A percentile compares a stretch with the other conserved stretches of the same genome.
Conservation (phyloP, 2,888 invertebrate species). For the Eutolmus rufibarbis region DNA sequence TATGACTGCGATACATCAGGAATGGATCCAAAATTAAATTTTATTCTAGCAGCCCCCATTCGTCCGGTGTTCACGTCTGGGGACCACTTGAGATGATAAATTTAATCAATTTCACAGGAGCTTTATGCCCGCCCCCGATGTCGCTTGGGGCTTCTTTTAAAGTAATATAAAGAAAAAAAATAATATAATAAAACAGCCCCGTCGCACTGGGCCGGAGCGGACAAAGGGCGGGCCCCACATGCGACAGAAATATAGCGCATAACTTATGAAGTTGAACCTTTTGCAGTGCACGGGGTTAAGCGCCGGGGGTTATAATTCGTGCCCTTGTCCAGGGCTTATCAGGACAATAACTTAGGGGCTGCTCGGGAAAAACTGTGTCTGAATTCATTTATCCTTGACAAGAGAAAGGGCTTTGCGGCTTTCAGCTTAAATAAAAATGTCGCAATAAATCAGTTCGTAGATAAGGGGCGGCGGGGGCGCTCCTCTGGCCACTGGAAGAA, state of each 20-base stretch:
- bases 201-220: not conserved
- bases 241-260: conserved; percentile 19
- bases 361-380: conserved; percentile 6
- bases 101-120: conserved; percentile 11
- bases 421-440: conserved; percentile 45
- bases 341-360: conserved; percentile 18
- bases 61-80: not conserved
- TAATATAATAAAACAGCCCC: not conserved
- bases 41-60: not conserved
- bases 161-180: not conserved
- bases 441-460: conserved; percentile 44
- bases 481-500: not conserved
- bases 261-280: not conserved
- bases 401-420: conserved; percentile 42
- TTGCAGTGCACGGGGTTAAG: conserved; percentile 7
- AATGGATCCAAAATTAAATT: not conserved
- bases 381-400: conserved; percentile 27
- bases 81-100: conserved; percentile 7
- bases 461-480: conserved; percentile 1
- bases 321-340: conserved; percentile 30
- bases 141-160: not conserved
- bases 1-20: not conserved
- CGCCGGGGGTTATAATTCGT: conserved; percentile 14
- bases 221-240: not conserved
- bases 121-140: not conserved